These are phyloP conservation scores for Gallinago paraguaiae DNA, from an alignment of 2,113 vertebrate species.

Conservation along the genomic window DNA sequence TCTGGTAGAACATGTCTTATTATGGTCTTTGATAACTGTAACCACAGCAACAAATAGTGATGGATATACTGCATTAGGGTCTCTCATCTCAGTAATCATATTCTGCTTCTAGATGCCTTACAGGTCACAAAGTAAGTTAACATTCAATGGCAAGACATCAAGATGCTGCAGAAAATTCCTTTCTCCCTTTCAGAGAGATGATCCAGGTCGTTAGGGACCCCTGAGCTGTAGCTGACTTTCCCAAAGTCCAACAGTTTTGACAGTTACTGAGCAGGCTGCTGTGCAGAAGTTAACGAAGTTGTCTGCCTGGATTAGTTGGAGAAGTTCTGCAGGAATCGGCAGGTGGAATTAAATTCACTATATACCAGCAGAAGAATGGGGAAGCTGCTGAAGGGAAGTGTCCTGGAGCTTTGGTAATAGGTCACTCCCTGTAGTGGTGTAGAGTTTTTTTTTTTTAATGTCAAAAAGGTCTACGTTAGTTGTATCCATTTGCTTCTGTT, in stretches of 20 bases:
- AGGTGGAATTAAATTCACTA: not conserved
- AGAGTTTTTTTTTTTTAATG: not conserved
- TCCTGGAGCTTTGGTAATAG: not conserved
- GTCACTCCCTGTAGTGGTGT: not conserved
- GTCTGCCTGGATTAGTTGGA: not conserved
- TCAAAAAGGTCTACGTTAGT: not conserved
- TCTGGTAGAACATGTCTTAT: not conserved
- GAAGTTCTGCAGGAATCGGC: not conserved
- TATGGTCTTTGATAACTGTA: not conserved
- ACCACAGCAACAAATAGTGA: conserved; percentile 28
- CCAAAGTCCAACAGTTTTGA: not conserved
- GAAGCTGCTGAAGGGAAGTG: not conserved
- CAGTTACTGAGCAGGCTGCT: not conserved
- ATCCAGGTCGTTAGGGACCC: not conserved
- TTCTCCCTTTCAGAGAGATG: not conserved
- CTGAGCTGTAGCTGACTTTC: not conserved
- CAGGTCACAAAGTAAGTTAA: conserved; percentile 20
- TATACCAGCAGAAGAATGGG: not conserved
- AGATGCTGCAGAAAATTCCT: not conserved
- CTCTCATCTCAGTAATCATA: conserved; percentile 20
- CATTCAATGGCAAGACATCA: not conserved
- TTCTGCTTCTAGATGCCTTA: conserved; percentile 1
- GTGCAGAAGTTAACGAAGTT: not conserved
- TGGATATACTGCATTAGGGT: not conserved
- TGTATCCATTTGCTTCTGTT: not conserved